Evolutionary conservation across 2,113 vertebrate species (phyloP).

Genomic region (Elaphurus davidianus): DNA sequence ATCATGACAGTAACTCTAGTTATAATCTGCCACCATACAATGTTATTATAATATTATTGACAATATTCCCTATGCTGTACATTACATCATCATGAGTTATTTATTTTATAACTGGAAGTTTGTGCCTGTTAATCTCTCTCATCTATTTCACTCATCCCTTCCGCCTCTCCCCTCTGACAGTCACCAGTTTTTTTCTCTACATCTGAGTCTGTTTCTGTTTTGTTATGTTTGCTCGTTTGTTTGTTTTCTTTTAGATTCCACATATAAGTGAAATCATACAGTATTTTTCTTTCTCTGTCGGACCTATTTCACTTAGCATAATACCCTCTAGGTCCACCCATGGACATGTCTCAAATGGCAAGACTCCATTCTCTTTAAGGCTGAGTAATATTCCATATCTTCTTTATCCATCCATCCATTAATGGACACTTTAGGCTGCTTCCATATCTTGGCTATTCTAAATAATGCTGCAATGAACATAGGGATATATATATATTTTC

Average conservation of each 20-base stretch:
- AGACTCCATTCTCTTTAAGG: background rate
- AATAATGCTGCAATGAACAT: background rate
- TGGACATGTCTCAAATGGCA: background rate
- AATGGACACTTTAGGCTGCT: background rate
- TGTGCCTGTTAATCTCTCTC: background rate
- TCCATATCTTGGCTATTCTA: background rate
- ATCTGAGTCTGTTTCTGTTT: background rate
- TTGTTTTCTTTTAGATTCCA: background rate
- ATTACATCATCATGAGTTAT: background rate
- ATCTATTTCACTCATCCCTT: background rate
- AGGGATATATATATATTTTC: background rate
- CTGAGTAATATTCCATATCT: background rate
- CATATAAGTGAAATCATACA: background rate
- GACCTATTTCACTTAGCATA: background rate
- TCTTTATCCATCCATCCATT: background rate
- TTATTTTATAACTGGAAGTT: background rate
- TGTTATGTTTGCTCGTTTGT: background rate
- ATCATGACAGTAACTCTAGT: background rate
- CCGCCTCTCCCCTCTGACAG: background rate
- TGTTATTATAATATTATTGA: background rate
- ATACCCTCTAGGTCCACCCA: background rate
- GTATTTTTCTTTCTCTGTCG: background rate
- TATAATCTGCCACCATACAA: background rate
- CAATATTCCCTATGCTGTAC: background rate
- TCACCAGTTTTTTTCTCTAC: background rate